phyloP scores from a whole-genome alignment of 2,888 invertebrate species.

The Metalampra italica region DNA sequence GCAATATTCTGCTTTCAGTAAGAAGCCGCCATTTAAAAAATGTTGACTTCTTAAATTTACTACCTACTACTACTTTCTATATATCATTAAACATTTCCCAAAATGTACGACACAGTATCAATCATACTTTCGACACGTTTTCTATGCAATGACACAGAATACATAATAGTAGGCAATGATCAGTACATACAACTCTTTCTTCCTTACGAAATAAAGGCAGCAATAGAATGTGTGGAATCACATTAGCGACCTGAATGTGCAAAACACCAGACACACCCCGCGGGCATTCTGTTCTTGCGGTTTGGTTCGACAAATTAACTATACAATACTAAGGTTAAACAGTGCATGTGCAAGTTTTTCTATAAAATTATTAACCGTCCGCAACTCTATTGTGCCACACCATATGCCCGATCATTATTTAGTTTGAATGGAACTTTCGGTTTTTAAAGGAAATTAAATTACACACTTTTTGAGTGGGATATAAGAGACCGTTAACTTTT shows the following conservation, averaged over 20 bases:
- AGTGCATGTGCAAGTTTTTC: constrained; percentile 6
- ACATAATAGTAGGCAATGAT: no score
- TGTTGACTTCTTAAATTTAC: no score
- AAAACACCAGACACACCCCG: not conserved
- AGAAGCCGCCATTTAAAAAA: no score
- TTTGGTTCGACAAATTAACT: not conserved
- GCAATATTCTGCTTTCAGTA: no score
- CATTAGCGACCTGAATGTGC: not conserved
- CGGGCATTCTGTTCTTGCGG: not conserved
- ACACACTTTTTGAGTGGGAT: constrained; percentile 32
- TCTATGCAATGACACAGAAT: no score
- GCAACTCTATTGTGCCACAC: constrained; percentile 39
- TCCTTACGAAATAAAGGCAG: not conserved
- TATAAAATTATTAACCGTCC: constrained; percentile 36
- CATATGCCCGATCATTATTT: constrained; percentile 59
- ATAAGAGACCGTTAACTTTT: constrained; percentile 34
- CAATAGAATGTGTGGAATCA: not conserved
- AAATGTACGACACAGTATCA: no score
- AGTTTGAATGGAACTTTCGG: constrained; percentile 43
- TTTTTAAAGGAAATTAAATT: constrained; percentile 58
- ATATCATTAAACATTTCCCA: no score
- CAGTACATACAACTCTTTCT: not conserved
- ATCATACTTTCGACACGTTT: no score
- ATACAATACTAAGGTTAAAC: constrained; percentile 11
- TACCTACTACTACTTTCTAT: no score